phyloP scores from a whole-genome alignment of 2,888 invertebrate species.

The Hypena proboscidalis region DNA sequence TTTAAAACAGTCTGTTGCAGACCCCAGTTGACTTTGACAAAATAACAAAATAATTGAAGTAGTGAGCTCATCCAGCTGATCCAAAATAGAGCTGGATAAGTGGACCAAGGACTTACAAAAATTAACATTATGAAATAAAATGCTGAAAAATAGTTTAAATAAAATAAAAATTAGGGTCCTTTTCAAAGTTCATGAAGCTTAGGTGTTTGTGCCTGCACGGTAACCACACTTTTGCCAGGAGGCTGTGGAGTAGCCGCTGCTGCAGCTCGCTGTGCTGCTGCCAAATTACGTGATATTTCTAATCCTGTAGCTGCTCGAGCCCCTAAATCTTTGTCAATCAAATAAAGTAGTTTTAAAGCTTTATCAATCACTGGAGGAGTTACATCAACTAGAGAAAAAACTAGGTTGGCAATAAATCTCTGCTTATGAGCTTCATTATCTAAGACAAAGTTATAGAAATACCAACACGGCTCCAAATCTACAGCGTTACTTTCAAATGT shows the following conservation, averaged over 20 bases:
- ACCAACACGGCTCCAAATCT: slow-evolving; percentile 85
- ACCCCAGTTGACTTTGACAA: too few species aligned
- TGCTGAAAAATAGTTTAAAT: too few species aligned
- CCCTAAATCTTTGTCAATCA: slow-evolving; percentile 91
- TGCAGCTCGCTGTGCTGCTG: neutral
- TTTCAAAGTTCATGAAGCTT: neutral
- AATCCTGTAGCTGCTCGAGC: slow-evolving; percentile 76
- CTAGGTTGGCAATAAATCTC: slow-evolving; percentile 25
- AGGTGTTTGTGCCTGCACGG: neutral
- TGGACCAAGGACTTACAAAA: too few species aligned
- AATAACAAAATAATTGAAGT: too few species aligned
- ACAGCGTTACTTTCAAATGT: slow-evolving; percentile 40
- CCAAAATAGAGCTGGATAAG: too few species aligned
- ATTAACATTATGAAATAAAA: too few species aligned
- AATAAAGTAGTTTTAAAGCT: slow-evolving; percentile 90
- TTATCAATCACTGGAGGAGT: slow-evolving; percentile 80
- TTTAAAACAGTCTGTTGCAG: too few species aligned
- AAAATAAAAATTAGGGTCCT: too few species aligned
- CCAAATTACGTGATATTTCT: slow-evolving; percentile 14
- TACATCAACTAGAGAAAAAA: slow-evolving; percentile 10
- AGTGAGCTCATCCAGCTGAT: too few species aligned
- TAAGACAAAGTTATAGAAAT: slow-evolving; percentile 88
- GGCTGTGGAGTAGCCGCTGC: neutral
- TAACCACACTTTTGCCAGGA: slow-evolving; percentile 4
- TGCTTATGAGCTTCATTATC: slow-evolving; percentile 77